Percentiles rank a stretch among this genome's conserved stretches.
Evolutionary conservation across 2,113 vertebrate genomes (phyloP).

Genomic region (Telmatochromis sp.): DNA sequence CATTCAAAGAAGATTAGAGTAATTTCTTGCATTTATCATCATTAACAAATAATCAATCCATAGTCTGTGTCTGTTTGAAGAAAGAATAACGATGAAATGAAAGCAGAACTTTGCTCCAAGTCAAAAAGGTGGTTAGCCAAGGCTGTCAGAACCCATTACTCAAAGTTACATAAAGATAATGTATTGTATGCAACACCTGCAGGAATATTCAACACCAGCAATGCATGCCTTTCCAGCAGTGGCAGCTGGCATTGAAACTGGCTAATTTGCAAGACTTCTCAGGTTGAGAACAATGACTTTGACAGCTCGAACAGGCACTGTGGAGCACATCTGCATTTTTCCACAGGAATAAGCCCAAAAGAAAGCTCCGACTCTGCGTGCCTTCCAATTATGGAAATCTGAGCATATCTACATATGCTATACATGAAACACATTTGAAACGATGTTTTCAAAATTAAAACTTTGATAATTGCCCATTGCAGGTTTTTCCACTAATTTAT

Average conservation of each 20-base stretch:
- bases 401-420: conserved; percentile 18
- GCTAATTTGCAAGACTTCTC: conserved; percentile 61
- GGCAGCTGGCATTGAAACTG: conserved; percentile 46
- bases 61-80: not conserved
- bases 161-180: not conserved
- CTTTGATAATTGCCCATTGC: not conserved
- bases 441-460: not conserved
- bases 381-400: conserved; percentile 62
- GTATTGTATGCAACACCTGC: not conserved
- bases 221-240: conserved; percentile 15
- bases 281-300: conserved; percentile 62
- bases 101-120: not conserved
- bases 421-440: not conserved
- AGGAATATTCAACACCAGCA: conserved; percentile 18
- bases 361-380: conserved; percentile 28
- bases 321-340: conserved; percentile 63
- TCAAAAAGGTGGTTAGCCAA: conserved; percentile 28
- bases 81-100: not conserved
- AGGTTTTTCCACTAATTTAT: not conserved
- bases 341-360: conserved; percentile 38
- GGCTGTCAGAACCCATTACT: conserved; percentile 33
- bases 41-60: not conserved
- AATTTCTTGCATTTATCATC: not conserved
- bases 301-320: conserved; percentile 61
- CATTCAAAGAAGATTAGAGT: not conserved